Evolutionary conservation across 2,888 invertebrate species (phyloP).

Genomic region (Coleophora flavipennella): DNA sequence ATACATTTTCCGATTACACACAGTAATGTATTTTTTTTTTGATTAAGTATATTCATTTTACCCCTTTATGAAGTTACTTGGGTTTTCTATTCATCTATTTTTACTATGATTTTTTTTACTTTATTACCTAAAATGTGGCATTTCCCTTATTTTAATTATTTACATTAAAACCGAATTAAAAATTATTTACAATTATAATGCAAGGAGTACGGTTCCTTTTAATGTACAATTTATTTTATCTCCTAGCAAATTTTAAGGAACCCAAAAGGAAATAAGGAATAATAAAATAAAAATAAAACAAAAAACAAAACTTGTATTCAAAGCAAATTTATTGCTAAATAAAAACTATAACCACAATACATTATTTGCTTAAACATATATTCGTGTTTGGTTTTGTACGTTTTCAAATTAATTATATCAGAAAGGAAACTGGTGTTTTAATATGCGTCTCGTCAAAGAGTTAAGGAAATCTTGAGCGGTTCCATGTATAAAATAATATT

Average conservation of each 20-base stretch:
- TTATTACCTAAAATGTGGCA: slow-evolving; percentile 10
- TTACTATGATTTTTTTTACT: slow-evolving; percentile 2
- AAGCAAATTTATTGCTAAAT: slow-evolving; percentile 73
- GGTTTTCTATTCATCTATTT: slow-evolving; percentile 41
- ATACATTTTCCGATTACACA: slow-evolving; percentile 32
- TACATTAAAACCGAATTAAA: slow-evolving; percentile 43
- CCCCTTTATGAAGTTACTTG: slow-evolving; percentile 32
- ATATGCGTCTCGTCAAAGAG: too few species aligned
- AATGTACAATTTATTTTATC: slow-evolving; percentile 45
- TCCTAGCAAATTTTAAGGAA: slow-evolving; percentile 23
- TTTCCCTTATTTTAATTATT: slow-evolving; percentile 30
- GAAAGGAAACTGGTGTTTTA: too few species aligned
- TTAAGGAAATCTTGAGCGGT: slow-evolving; percentile 41
- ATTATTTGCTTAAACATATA: slow-evolving; percentile 51
- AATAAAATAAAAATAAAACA: slow-evolving; percentile 43
- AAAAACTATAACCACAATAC: slow-evolving; percentile 65
- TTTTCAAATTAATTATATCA: slow-evolving; percentile 37
- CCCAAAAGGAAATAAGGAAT: slow-evolving; percentile 26
- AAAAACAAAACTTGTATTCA: slow-evolving; percentile 56
- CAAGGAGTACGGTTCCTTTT: slow-evolving; percentile 71
- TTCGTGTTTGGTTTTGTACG: slow-evolving; percentile 61
- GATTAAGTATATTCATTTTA: slow-evolving; percentile 43
- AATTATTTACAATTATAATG: slow-evolving; percentile 55
- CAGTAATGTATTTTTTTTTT: slow-evolving; percentile 46
- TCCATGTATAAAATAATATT: slow-evolving; percentile 47